These are phyloP conservation scores for Pterocles gutturalis DNA, from an alignment of 2,113 vertebrate genomes.

Conservation along the genomic window DNA sequence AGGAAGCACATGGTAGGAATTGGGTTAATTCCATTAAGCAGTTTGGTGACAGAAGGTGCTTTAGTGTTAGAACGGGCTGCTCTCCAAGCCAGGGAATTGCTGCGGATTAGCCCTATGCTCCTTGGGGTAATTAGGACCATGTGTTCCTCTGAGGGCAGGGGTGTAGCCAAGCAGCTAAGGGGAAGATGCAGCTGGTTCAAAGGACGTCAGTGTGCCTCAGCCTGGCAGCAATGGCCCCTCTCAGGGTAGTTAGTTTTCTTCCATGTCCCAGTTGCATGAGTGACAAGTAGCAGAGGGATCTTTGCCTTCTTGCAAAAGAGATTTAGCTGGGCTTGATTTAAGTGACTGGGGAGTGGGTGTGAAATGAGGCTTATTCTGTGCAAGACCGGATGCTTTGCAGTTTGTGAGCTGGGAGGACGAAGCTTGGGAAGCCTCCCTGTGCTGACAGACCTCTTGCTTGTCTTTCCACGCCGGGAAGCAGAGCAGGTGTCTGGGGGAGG, in stretches of 20 bases:
- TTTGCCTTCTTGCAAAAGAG: neutral
- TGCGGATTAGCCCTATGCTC: constrained; percentile 81
- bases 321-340: neutral
- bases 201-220: constrained; percentile 31
- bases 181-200: constrained; percentile 70
- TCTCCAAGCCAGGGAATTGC: constrained; percentile 79
- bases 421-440: neutral
- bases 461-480: neutral
- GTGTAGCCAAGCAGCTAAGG: constrained; percentile 68
- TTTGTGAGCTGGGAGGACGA: neutral
- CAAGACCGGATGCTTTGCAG: neutral
- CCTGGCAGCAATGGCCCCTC: constrained; percentile 29
- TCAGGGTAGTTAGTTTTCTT: neutral
- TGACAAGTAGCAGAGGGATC: neutral
- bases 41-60: constrained; percentile 88
- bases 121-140: constrained; percentile 83
- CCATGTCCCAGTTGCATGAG: neutral
- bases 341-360: neutral
- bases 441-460: neutral
- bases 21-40: constrained; percentile 91
- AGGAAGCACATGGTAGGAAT: constrained; percentile 81
- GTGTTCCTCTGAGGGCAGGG: constrained; percentile 79
- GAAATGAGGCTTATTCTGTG: neutral
- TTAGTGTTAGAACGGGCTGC: constrained; percentile 82
- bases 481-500: neutral